Evolutionary conservation across 2,888 invertebrate genomes (phyloP).

Genomic region (Steromphala cineraria): DNA sequence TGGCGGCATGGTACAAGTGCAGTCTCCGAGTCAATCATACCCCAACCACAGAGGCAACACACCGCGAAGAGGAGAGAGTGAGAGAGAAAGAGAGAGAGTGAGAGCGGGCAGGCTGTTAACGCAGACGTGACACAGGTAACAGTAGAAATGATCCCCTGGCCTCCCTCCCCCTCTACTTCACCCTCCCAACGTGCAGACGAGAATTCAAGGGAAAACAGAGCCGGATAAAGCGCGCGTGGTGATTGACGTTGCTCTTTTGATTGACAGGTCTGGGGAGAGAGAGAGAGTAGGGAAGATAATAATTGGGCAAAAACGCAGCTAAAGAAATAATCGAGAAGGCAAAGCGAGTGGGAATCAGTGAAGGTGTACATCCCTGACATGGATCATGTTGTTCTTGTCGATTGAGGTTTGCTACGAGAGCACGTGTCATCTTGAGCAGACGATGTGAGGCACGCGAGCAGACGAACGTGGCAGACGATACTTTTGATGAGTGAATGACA

Average conservation of each 20-base stretch:
- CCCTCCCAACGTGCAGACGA: slow-evolving; percentile 4
- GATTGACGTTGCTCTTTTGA: not conserved
- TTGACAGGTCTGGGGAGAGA: not conserved
- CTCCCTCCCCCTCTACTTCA: not conserved
- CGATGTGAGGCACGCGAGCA: not conserved
- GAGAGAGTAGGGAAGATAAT: not conserved
- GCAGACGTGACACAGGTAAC: not conserved
- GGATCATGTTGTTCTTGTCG: not conserved
- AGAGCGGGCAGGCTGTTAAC: too few species aligned
- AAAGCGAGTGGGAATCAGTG: not conserved
- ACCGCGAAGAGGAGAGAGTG: too few species aligned
- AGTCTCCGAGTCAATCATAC: too few species aligned
- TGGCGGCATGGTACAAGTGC: too few species aligned
- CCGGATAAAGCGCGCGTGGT: slow-evolving; percentile 3
- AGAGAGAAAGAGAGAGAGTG: too few species aligned
- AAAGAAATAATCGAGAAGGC: slow-evolving; percentile 8
- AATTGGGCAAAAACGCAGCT: slow-evolving; percentile 10
- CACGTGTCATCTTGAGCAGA: not conserved
- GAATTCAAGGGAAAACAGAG: not conserved
- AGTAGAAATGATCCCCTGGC: not conserved
- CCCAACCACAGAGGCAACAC: too few species aligned
- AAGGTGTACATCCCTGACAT: not conserved
- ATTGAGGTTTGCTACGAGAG: not conserved
- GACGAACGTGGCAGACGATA: not conserved
- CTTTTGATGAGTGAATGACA: not conserved